Conservation (phyloP, 2,113 vertebrate genomes). For the Todiramphus chloris region DNA sequence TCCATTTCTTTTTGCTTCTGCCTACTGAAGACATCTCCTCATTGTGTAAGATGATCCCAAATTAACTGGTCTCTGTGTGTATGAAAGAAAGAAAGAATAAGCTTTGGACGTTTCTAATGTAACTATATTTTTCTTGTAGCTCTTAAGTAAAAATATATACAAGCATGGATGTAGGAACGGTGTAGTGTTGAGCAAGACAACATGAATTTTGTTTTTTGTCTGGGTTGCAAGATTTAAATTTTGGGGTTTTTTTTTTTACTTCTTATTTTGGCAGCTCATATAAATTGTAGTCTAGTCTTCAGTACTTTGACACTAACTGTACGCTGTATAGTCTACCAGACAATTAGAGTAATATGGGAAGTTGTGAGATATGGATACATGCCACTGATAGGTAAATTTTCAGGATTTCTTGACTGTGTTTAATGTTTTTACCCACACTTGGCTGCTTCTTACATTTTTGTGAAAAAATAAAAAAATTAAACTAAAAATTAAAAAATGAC, state of each 20-base stretch:
- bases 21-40: background rate
- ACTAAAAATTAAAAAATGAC: background rate
- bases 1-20: background rate
- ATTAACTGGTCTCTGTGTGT: background rate
- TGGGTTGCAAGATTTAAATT: background rate
- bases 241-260: background rate
- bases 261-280: background rate
- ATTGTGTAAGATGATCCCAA: background rate
- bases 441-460: background rate
- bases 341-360: background rate
- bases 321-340: background rate
- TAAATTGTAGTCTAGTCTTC: background rate
- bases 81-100: background rate
- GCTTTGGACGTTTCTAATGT: background rate
- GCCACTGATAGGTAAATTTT: background rate
- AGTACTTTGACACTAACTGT: background rate
- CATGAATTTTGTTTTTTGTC: background rate
- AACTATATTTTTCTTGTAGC: background rate
- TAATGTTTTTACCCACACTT: background rate
- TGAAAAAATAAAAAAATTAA: background rate
- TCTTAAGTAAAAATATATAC: background rate
- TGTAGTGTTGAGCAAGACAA: background rate
- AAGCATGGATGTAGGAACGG: background rate
- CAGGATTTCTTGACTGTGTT: background rate
- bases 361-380: background rate